Evolutionary conservation across 2,888 invertebrate genomes (phyloP).

Genomic region (Graphium colonna): DNA sequence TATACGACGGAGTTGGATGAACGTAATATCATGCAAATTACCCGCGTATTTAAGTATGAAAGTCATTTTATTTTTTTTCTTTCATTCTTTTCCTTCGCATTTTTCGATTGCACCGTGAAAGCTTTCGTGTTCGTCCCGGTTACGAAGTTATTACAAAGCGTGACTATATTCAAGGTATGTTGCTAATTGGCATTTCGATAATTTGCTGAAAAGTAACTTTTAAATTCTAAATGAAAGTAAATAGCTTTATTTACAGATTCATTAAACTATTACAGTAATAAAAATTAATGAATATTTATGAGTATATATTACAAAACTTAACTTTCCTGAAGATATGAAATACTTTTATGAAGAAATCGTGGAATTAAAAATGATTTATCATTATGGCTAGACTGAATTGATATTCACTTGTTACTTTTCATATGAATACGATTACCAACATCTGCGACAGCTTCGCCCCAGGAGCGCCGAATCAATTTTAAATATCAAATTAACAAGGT

Average conservation of each 20-base stretch:
- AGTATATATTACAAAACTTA: too few species aligned
- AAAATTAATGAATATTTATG: too few species aligned
- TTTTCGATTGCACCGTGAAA: conserved; percentile 57
- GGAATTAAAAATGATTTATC: too few species aligned
- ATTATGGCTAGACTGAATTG: too few species aligned
- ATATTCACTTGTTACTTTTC: neutral
- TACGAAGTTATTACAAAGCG: conserved; percentile 61
- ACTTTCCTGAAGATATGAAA: too few species aligned
- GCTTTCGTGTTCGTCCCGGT: conserved; percentile 63
- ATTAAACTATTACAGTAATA: too few species aligned
- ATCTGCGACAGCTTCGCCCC: conserved; percentile 34
- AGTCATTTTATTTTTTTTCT: conserved; percentile 61
- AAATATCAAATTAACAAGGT: conserved; percentile 78
- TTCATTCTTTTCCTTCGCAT: conserved; percentile 46
- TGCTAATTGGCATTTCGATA: conserved; percentile 4
- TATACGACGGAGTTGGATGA: conserved; percentile 48
- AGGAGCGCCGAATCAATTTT: conserved; percentile 76
- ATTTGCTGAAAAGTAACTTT: too few species aligned
- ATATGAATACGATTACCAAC: neutral
- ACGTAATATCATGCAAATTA: conserved; percentile 73
- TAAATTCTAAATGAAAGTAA: too few species aligned
- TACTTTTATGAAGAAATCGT: too few species aligned
- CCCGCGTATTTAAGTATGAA: conserved; percentile 58
- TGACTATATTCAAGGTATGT: conserved; percentile 48
- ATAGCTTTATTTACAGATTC: too few species aligned